Conservation (phyloP, 1,140 invertebrate genomes). For the Drosophila nigromelanica region DNA sequence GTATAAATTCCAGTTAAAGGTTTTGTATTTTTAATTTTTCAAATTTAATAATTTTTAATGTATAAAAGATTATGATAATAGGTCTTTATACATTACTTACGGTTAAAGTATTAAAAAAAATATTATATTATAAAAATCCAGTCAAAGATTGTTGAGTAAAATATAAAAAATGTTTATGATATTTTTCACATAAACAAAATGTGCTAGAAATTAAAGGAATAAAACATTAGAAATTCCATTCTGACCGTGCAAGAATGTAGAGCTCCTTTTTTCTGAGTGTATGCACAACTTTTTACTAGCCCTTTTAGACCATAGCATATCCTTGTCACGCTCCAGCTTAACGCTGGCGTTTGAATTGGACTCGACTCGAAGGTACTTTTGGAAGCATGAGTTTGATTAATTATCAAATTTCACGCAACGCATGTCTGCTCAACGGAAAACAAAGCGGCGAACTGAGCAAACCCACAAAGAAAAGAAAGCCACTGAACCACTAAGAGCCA, state of each 20-base stretch:
- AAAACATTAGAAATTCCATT: no score
- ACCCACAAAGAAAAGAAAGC: constrained; percentile 22
- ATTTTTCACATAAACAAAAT: not conserved
- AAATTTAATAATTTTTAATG: no score
- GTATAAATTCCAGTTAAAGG: no score
- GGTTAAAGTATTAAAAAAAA: no score
- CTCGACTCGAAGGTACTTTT: constrained; percentile 9
- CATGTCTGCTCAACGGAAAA: constrained; percentile 49
- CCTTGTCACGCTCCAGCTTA: constrained; percentile 67
- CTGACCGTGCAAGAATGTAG: no score
- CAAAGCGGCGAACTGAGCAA: constrained; percentile 41
- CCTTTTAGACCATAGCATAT: constrained; percentile 45
- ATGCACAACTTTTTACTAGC: not conserved
- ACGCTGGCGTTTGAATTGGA: constrained; percentile 14
- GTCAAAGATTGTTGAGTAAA: not conserved
- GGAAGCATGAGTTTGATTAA: constrained; percentile 73
- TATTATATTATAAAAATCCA: no score
- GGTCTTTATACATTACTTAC: no score
- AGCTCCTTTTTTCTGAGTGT: no score
- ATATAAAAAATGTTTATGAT: not conserved
- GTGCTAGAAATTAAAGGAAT: not conserved
- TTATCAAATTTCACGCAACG: constrained; percentile 80
- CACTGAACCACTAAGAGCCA: constrained; percentile 25
- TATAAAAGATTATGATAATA: no score
- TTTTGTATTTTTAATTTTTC: no score